These are phyloP conservation scores for Altica lythri DNA, from an alignment of 2,888 invertebrate species.

Conservation along the genomic window DNA sequence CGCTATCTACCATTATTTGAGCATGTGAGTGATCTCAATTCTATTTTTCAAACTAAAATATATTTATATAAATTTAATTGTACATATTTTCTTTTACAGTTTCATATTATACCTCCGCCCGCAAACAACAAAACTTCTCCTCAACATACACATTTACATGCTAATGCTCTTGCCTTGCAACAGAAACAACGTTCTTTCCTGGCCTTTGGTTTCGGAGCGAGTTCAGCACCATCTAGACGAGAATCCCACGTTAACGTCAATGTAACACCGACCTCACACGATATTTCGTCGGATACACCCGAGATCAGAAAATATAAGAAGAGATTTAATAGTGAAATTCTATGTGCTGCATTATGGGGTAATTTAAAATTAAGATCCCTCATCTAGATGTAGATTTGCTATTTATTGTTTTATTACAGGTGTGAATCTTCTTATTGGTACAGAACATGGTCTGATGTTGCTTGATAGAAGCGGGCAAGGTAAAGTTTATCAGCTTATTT, in stretches of 20 bases:
- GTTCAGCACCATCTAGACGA: conserved; percentile 77
- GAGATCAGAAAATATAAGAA: conserved; percentile 99
- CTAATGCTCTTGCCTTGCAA: conserved; percentile 75
- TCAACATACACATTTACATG: conserved; percentile 53
- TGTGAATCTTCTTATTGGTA: conserved; percentile 97
- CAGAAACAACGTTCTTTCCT: conserved; percentile 98
- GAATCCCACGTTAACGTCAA: conserved; percentile 97
- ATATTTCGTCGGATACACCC: conserved; percentile 91
- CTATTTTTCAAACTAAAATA: neutral
- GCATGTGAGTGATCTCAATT: neutral
- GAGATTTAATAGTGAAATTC: conserved; percentile 97
- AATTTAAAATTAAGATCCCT: conserved; percentile 45
- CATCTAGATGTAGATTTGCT: neutral
- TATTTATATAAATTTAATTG: too few species aligned
- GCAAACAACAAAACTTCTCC: conserved; percentile 30
- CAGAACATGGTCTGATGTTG: conserved; percentile 98
- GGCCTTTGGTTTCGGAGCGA: conserved; percentile 95
- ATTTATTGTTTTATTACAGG: conserved; percentile 61
- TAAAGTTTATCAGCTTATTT: conserved; percentile 99
- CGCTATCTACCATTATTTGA: neutral
- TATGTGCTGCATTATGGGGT: conserved; percentile 99
- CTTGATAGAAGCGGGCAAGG: conserved; percentile 98
- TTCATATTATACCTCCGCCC: conserved; percentile 28
- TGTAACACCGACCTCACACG: conserved; percentile 92
- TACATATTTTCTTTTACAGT: conserved; percentile 33